phyloP scores from a whole-genome alignment of 2,888 invertebrate genomes.

The Pardosa pseudoannulata region DNA sequence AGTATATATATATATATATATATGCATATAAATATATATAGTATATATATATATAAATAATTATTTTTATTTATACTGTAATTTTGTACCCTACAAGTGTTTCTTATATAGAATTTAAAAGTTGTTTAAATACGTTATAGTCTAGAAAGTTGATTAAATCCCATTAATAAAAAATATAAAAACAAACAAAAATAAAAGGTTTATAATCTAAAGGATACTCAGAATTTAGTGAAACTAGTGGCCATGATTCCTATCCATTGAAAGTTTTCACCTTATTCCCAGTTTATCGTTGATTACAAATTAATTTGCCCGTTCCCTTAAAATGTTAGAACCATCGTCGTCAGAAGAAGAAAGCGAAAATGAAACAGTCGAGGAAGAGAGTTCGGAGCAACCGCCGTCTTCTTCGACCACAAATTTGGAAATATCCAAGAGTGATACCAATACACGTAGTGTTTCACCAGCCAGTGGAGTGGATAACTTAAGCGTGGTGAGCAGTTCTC shows the following conservation, averaged over 20 bases:
- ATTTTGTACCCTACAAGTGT: conserved; percentile 59
- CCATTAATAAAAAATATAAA: conserved; percentile 18
- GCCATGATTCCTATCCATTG: too few species aligned
- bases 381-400: conserved; percentile 73
- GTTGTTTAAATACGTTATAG: conserved; percentile 52
- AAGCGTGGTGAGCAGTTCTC: conserved; percentile 74
- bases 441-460: conserved; percentile 73
- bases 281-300: too few species aligned
- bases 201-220: conserved; percentile 13
- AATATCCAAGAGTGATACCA: conserved; percentile 72
- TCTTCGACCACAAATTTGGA: conserved; percentile 72
- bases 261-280: neutral
- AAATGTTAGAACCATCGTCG: conserved; percentile 79
- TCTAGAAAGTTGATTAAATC: conserved; percentile 25
- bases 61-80: conserved; percentile 68
- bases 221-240: too few species aligned
- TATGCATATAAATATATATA: conserved; percentile 42
- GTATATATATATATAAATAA: conserved; percentile 56
- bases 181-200: too few species aligned
- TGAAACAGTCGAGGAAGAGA: conserved; percentile 78
- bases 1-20: conserved; percentile 41
- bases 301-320: neutral
- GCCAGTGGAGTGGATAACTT: conserved; percentile 73
- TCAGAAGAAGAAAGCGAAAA: conserved; percentile 80
- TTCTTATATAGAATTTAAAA: conserved; percentile 48